Percentiles rank a stretch among this genome's conserved stretches.
These are phyloP conservation scores for Ochlodes sylvanus DNA, from an alignment of 2,888 invertebrate species.

Conservation along the genomic window DNA sequence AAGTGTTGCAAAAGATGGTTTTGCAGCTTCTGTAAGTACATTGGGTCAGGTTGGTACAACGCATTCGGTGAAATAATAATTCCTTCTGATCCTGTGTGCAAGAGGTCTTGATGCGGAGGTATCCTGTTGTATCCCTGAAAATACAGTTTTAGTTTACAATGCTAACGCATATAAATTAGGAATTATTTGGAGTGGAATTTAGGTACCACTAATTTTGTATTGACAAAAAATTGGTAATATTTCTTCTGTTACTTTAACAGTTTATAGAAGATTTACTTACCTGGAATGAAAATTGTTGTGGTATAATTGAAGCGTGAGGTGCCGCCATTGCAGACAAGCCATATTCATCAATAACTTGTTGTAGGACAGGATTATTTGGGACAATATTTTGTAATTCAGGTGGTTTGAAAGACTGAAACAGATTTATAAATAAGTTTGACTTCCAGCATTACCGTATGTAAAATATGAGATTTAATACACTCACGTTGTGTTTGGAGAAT, in stretches of 20 bases:
- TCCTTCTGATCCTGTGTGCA: constrained; percentile 67
- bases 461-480: constrained; percentile 42
- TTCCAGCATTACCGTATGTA: neutral
- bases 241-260: no score
- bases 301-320: constrained; percentile 61
- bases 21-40: constrained; percentile 76
- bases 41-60: constrained; percentile 82
- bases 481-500: constrained; percentile 71
- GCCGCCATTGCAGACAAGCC: constrained; percentile 73
- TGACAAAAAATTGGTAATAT: no score
- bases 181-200: no score
- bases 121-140: constrained; percentile 59
- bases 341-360: constrained; percentile 69
- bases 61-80: constrained; percentile 70
- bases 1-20: constrained; percentile 70
- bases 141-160: neutral
- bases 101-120: constrained; percentile 66
- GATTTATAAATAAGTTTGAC: constrained; percentile 10
- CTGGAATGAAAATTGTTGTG: constrained; percentile 69
- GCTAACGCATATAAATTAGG: no score
- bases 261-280: constrained; percentile 44
- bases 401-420: constrained; percentile 46
- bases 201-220: no score
- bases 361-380: constrained; percentile 69
- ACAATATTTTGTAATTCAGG: constrained; percentile 74